A percentile compares a stretch with the other conserved stretches of the same genome.
Conservation (phyloP, 2,797 vertebrate genomes). For the Rhadinocentrus ornatus region DNA sequence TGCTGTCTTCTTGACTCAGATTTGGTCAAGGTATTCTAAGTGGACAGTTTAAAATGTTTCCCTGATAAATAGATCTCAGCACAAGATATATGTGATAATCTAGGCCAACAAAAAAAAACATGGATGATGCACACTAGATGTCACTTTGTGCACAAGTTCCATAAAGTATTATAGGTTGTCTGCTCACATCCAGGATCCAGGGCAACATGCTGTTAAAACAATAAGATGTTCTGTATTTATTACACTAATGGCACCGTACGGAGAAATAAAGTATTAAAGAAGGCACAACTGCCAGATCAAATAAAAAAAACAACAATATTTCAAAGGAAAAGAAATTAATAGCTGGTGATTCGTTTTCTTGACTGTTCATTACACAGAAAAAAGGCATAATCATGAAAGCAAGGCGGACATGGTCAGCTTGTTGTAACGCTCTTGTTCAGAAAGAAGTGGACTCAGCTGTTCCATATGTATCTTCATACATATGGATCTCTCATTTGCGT, state of each 20-base stretch:
- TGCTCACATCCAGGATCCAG: slow-evolving; percentile 30
- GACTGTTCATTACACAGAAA: slow-evolving; percentile 48
- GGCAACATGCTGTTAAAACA: slow-evolving; percentile 29
- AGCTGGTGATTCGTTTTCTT: slow-evolving; percentile 37
- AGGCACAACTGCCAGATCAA: slow-evolving; percentile 4
- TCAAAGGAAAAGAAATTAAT: slow-evolving; percentile 17
- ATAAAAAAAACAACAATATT: neutral
- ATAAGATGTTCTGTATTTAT: slow-evolving; percentile 17
- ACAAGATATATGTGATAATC: slow-evolving; percentile 63
- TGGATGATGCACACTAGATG: slow-evolving; percentile 56
- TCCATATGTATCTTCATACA: slow-evolving; percentile 61
- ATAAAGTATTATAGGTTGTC: slow-evolving; percentile 53
- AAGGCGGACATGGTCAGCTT: slow-evolving; percentile 37
- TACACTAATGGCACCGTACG: neutral
- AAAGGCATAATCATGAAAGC: slow-evolving; percentile 41
- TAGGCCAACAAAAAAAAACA: slow-evolving; percentile 59
- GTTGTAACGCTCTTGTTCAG: slow-evolving; percentile 44
- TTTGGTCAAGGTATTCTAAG: slow-evolving; percentile 30
- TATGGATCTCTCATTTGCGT: slow-evolving; percentile 57
- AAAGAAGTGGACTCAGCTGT: slow-evolving; percentile 58
- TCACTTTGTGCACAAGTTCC: slow-evolving; percentile 45
- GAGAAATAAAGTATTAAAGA: neutral
- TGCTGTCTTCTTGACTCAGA: slow-evolving; percentile 7
- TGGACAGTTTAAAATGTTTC: slow-evolving; percentile 50
- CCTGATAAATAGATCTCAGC: slow-evolving; percentile 66